Evolutionary conservation across 2,113 vertebrate species (phyloP).

Genomic region (Aviceda subcristata): DNA sequence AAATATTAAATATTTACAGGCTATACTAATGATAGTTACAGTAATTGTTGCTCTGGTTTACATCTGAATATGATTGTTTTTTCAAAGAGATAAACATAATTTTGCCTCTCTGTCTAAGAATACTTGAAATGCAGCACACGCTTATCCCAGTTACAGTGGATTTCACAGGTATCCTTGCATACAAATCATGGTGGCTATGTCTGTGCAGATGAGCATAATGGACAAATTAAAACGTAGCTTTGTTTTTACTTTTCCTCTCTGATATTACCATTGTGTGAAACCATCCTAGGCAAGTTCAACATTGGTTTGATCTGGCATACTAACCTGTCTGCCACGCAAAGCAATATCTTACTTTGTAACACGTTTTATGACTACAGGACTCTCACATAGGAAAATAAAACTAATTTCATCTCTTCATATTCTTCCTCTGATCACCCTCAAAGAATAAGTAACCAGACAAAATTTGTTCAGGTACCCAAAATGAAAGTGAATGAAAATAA

Average conservation of each 20-base stretch:
- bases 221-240: not conserved
- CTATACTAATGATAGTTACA: not conserved
- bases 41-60: not conserved
- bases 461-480: not conserved
- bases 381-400: accelerated
- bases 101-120: not conserved
- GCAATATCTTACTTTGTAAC: not conserved
- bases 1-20: not conserved
- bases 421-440: not conserved
- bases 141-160: not conserved
- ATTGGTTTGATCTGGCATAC: not conserved
- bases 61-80: not conserved
- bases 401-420: not conserved
- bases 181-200: too few relatives aligned
- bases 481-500: not conserved
- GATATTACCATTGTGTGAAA: not conserved
- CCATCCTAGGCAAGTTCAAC: not conserved
- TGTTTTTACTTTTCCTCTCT: not conserved
- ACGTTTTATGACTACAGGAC: not conserved
- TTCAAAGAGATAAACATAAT: not conserved
- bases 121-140: not conserved
- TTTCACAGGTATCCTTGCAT: not conserved
- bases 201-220: not conserved
- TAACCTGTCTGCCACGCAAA: not conserved
- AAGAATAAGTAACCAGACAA: not conserved